These are phyloP conservation scores for Sturnira hondurensis DNA, from an alignment of 2,113 vertebrate genomes.

Conservation along the genomic window DNA sequence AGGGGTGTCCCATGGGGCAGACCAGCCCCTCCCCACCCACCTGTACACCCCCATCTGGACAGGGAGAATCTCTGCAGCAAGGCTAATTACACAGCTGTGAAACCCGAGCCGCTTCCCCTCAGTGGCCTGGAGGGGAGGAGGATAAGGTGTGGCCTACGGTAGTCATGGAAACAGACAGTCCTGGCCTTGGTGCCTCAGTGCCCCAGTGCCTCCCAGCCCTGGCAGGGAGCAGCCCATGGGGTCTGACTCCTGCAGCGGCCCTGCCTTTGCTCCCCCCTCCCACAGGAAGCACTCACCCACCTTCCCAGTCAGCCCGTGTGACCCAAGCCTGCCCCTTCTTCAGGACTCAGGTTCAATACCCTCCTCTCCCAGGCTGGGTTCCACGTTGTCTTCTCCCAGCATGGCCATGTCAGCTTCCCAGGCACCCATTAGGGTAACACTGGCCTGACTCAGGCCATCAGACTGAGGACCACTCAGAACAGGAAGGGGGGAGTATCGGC, in stretches of 20 bases:
- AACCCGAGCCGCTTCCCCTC: background rate
- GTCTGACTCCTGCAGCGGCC: background rate
- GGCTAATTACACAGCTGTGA: background rate
- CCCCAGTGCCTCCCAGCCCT: background rate
- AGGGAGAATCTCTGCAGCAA: background rate
- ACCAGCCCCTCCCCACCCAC: background rate
- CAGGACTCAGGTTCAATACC: background rate
- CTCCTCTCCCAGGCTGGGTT: background rate
- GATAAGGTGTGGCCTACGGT: background rate
- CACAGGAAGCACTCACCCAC: background rate
- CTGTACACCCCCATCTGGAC: background rate
- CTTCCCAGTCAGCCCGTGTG: background rate
- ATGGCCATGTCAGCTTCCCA: background rate
- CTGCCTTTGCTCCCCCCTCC: background rate
- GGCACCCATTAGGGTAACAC: background rate
- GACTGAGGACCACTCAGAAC: background rate
- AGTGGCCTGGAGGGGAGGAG: background rate
- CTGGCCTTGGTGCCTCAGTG: background rate
- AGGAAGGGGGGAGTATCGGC: background rate
- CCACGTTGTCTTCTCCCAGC: background rate
- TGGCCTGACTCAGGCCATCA: background rate
- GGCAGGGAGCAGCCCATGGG: background rate
- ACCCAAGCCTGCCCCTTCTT: background rate
- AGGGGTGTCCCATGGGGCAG: background rate
- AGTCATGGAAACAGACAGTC: background rate